phyloP scores from a whole-genome alignment of 2,113 vertebrate species.

The Cryptoleucopteryx plumbea region DNA sequence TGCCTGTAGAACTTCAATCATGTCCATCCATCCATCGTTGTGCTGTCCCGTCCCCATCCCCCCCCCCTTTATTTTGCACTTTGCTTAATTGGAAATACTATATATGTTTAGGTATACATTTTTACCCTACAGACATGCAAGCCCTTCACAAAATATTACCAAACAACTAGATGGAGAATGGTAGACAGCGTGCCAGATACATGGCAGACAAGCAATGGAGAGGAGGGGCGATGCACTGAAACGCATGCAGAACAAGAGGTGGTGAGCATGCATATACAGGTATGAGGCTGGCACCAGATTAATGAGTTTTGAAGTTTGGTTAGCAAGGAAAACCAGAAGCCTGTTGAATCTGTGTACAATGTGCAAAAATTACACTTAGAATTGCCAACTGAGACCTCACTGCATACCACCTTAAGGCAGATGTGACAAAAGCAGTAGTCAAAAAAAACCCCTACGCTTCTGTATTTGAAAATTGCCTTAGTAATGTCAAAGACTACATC shows the following conservation, averaged over 20 bases:
- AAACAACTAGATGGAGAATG: background rate
- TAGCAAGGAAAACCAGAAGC: slow-evolving; percentile 20
- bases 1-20: background rate
- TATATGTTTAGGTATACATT: background rate
- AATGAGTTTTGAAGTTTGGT: background rate
- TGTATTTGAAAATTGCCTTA: background rate
- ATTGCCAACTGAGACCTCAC: background rate
- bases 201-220: background rate
- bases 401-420: background rate
- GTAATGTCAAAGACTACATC: background rate
- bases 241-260: background rate
- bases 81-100: background rate
- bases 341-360: slow-evolving; percentile 72
- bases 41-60: too few species aligned
- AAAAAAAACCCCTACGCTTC: background rate
- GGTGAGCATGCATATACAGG: slow-evolving; percentile 15
- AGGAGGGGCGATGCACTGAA: background rate
- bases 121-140: background rate
- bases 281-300: background rate
- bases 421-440: background rate
- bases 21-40: too few species aligned
- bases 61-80: background rate
- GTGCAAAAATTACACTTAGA: background rate
- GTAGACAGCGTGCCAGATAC: background rate
- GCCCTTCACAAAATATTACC: background rate